Base-by-base conservation (phyloP, 2,113 vertebrate species). In the Salvator merianae region DNA sequence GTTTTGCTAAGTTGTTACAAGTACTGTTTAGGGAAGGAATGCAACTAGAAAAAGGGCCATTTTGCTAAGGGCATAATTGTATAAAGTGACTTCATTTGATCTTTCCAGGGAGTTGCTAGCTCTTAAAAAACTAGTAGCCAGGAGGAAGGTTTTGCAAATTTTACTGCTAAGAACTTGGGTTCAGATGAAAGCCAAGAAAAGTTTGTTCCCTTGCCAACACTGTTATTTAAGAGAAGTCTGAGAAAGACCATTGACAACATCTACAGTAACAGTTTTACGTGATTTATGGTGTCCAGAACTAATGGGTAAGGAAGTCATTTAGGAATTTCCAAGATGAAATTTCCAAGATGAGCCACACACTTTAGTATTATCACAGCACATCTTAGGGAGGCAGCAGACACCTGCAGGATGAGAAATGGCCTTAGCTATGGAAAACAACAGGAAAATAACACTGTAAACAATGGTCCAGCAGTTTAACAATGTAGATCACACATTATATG, bases 11-110 rank as follows among this genome's bases (percentile, higher is more conserved):
- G 22, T 47, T 63, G 50, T 32, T 62, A 34, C 3, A 47, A 55
- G 26, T 70, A 53, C 59, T 0, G 0, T 3, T 28, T 63, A 14
- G 0, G 10, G 28, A 1, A 68, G 28, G 20, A 87, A 66, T 12
- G 8, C 69, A 82, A 32, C 50, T 81, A 43, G 79, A 34, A 53
- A 28, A 22, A 65, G 77, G 43, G 76, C 24, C 30, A 4, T 0
- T 0, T 4, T 63, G 32, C 38, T 78, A 72, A 5, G 77, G 38
- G 82, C 7, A 55, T 72, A 32, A 26, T 13, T 55, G 50, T 5
- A 18, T 0, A 12, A 90, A 50, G 55, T 1, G 0, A 28, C 68
- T 85, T 84, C 74, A 20, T 65, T 81, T 79, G 28, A 66, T 10
- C 20, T 2, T 0, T 24, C 40, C 50, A 32, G 50, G 0, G 55